Evolutionary conservation across 2,797 vertebrate genomes (phyloP).

Genomic region (Corythornis leucogaster): DNA sequence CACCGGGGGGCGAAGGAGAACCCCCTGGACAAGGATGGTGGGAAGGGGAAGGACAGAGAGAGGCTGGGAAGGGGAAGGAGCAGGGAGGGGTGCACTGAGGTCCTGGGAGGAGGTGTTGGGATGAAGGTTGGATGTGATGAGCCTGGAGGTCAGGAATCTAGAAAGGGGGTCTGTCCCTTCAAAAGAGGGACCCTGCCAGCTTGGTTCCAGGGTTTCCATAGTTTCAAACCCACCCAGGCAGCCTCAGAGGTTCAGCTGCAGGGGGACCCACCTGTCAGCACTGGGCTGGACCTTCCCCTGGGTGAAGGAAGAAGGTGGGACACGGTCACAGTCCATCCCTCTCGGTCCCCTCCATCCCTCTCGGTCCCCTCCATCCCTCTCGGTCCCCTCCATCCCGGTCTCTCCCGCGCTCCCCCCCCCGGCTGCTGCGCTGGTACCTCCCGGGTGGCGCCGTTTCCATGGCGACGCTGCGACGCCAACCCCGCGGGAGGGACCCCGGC

Average conservation of each 20-base stretch:
- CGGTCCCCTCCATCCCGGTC: no score
- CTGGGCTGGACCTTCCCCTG: background rate
- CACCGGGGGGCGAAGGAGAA: no score
- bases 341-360: no score
- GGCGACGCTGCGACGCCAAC: background rate
- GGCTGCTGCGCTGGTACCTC: background rate
- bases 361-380: no score
- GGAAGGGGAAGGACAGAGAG: background rate
- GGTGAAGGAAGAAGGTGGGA: background rate
- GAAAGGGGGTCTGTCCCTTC: background rate
- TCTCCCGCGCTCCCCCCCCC: no score
- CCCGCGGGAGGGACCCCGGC: fast-evolving
- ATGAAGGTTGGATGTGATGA: background rate
- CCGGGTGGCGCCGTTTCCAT: background rate
- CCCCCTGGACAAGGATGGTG: fast-evolving
- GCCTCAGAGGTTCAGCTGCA: fast-evolving
- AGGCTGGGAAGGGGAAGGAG: background rate
- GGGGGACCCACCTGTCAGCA: background rate
- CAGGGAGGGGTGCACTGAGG: background rate
- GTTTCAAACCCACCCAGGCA: background rate
- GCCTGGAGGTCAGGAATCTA: no score
- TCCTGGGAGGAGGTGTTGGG: background rate
- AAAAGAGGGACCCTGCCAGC: background rate
- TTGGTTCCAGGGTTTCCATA: fast-evolving
- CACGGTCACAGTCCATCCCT: background rate